Evolutionary conservation across 2,888 invertebrate species (phyloP), one percentile per base, ranked within the genome.

Genomic region (Oscheius myriophilus): DNA sequence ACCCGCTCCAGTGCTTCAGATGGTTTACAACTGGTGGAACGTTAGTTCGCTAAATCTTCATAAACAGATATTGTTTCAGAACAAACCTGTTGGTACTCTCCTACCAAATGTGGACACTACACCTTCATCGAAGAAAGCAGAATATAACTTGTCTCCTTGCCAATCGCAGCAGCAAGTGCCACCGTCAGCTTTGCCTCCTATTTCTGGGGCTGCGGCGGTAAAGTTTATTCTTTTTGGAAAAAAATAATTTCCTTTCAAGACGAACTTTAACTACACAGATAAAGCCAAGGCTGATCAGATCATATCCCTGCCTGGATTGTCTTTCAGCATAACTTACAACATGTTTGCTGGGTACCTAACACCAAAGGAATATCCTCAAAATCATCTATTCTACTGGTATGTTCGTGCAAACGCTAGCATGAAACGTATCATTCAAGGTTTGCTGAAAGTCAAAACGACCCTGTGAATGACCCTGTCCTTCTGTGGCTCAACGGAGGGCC

Each of bases 401-500:
- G n/a, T n/a, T 25, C 12, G 46, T 16, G 11, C 46, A 43, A 43
- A 43, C 4, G 6, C 11, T 18, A 46, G 16, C 2, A 18, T 46
- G 3, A 46, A 7, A 4, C 16, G 2, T 16, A 14, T 18, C 3
- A 14, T 4, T 2, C 21, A 21, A 70, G 70, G 63, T 75, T 77
- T 41, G 69, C 73, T 1, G 77, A 79, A 45, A 70, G 72, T 14
- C 75, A 77, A 45, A 64, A 61, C 21, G 57, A 74, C 51, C 77
- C 79, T 4, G 33, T 55, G 1, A 72, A 55, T 23, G 75, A 71
- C 26, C 79, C 79, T 51, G 64, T 79, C 0, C 53, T 79, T 7
- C 51, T 79, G 0, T 79, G 79, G 79, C 42, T 79, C 4, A 77
- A 79, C 61, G 79, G 79, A 11, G 88, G 77, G 25, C 77, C 77